These are phyloP conservation scores for Mycteria americana DNA, from an alignment of 2,797 vertebrate species.

Conservation along the genomic window DNA sequence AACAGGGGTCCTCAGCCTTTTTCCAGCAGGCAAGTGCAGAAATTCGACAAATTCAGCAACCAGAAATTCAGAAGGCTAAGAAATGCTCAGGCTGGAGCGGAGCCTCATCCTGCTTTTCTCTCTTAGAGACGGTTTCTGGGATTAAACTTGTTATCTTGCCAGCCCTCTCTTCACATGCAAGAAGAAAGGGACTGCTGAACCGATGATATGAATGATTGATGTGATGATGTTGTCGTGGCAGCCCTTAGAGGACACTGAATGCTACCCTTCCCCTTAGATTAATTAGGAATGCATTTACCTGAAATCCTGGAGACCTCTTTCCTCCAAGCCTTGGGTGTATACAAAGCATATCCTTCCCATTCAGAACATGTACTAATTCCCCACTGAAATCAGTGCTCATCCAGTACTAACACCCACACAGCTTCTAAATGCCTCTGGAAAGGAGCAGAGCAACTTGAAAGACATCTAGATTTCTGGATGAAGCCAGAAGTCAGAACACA, in stretches of 20 bases:
- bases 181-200: background rate
- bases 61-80: background rate
- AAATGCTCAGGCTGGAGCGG: background rate
- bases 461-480: background rate
- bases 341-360: slow-evolving; percentile 19
- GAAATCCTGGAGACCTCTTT: slow-evolving; percentile 31
- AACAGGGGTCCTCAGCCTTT: background rate
- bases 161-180: background rate
- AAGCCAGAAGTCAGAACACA: background rate
- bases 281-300: slow-evolving; percentile 36
- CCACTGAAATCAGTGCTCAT: background rate
- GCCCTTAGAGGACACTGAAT: background rate
- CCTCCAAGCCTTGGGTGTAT: background rate
- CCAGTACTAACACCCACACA: background rate
- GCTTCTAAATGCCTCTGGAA: background rate
- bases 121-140: background rate
- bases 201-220: background rate
- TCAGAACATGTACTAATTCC: slow-evolving; percentile 54
- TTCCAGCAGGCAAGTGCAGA: background rate
- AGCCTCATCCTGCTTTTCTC: background rate
- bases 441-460: background rate
- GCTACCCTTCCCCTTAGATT: slow-evolving; percentile 32
- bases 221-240: background rate
- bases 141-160: background rate
- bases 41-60: background rate